phyloP scores from a whole-genome alignment of 2,113 vertebrate species.

The Promerops cafer region DNA sequence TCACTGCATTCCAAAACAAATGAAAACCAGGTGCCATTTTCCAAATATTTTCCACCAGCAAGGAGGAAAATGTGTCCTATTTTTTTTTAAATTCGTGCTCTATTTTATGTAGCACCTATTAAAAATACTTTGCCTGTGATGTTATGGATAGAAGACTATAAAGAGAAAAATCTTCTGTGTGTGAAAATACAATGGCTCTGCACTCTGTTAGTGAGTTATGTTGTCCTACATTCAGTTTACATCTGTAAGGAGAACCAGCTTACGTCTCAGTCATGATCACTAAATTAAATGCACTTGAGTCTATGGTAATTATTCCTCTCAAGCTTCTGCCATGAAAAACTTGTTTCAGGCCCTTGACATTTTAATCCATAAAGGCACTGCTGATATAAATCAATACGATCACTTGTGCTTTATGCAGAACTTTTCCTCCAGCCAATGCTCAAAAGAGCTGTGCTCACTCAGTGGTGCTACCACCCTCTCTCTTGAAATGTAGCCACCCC shows the following conservation, averaged over 20 bases:
- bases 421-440: background rate
- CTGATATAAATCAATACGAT: background rate
- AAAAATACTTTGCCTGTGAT: slow-evolving; percentile 10
- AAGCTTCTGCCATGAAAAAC: background rate
- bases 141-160: background rate
- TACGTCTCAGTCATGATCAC: background rate
- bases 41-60: background rate
- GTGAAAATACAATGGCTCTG: background rate
- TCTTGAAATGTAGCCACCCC: slow-evolving; percentile 15
- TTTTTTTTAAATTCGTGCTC: background rate
- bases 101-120: background rate
- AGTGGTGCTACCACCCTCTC: background rate
- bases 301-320: background rate
- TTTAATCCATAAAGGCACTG: background rate
- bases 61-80: background rate
- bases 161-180: background rate
- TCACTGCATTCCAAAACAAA: slow-evolving; percentile 2
- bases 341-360: background rate
- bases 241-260: background rate
- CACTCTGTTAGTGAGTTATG: background rate
- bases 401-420: background rate
- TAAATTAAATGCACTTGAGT: background rate
- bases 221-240: background rate
- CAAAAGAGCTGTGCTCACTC: background rate
- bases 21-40: background rate